Evolutionary conservation across 2,888 invertebrate species (phyloP), one percentile per base, ranked within the genome.

Genomic region (Pardosa pseudoannulata): DNA sequence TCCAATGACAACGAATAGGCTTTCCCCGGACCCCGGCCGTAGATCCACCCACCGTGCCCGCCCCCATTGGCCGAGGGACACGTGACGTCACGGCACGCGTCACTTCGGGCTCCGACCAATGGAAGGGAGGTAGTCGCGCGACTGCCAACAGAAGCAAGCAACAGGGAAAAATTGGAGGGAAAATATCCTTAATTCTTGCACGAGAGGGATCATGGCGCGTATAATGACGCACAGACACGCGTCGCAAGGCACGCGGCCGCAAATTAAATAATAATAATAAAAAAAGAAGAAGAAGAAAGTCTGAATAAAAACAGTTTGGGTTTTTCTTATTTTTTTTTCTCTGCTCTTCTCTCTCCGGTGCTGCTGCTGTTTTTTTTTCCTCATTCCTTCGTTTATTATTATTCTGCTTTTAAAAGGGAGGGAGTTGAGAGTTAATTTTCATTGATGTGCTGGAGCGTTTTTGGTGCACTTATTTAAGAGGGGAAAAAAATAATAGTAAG

Each of bases 1-100:
- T 70, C 85, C 68, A 85, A 85, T 85, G 79, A 79, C 79, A 85
- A 79, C 85, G 85, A 85, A 85, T 85, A 79, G 85, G 85, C 85
- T 85, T 79, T 70, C 79, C 85, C 74, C 85, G 67, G 74, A 73
- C 79, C 85, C 72, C 56, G 83, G 50, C 83, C 83, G 67, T 78
- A 83, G 83, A 72, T 83, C 83, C 83, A 78, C 83, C 83, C 83
- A 83, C 83, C 78, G 83, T 78, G 56, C 83, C 78, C 83, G 83
- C 83, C 83, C 83, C 83, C 83, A 83, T 83, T 83, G 83, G 83
- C 83, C 83, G 76, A 83, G 78, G 83, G 83, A 67, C 36, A 27
- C 78, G 31, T 83, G 83, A 83, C 83, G 83, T 83, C 83, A 82
- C 76, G 71, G 64, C 36, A 28, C 70, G 65, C 82, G 82, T 82